Conservation (phyloP, 2,113 vertebrate species). For the Perca flavescens region DNA sequence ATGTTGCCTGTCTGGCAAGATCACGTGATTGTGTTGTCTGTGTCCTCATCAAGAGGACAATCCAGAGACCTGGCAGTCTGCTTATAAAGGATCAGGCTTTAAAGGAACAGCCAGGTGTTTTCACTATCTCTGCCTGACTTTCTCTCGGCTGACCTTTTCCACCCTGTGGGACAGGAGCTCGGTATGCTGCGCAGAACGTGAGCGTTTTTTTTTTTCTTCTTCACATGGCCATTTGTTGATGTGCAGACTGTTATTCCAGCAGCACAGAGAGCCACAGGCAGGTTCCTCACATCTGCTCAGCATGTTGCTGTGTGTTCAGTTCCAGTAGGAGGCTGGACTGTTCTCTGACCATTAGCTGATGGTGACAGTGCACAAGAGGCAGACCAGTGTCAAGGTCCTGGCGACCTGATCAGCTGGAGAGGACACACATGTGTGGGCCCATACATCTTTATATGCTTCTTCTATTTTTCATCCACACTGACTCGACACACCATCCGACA, state of each 20-base stretch:
- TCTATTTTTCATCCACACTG: constrained; percentile 16
- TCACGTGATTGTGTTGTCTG: not conserved
- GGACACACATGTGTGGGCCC: constrained; percentile 22
- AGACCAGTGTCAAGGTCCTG: not conserved
- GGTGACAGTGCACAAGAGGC: constrained; percentile 21
- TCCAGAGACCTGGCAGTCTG: constrained; percentile 10
- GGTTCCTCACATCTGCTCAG: constrained; percentile 63
- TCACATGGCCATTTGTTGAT: constrained; percentile 51
- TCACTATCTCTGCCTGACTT: constrained; percentile 9
- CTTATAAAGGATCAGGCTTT: not conserved
- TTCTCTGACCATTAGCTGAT: constrained; percentile 30
- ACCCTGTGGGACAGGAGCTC: constrained; percentile 8
- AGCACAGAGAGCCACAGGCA: constrained; percentile 30
- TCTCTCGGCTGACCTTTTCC: constrained; percentile 38
- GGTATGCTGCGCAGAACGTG: constrained; percentile 56
- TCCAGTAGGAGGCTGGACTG: constrained; percentile 17
- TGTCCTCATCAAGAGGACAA: constrained; percentile 7
- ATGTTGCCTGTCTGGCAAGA: not conserved
- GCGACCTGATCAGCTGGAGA: constrained; percentile 21
- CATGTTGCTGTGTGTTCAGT: constrained; percentile 30
- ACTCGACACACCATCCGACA: constrained; percentile 7
- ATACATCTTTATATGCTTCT: constrained; percentile 32
- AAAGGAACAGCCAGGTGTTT: constrained; percentile 19
- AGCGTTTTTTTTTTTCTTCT: constrained; percentile 44
- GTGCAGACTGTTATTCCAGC: constrained; percentile 60